Conservation (phyloP, 2,888 invertebrate species). For the Caenorhabditis wallacei region DNA sequence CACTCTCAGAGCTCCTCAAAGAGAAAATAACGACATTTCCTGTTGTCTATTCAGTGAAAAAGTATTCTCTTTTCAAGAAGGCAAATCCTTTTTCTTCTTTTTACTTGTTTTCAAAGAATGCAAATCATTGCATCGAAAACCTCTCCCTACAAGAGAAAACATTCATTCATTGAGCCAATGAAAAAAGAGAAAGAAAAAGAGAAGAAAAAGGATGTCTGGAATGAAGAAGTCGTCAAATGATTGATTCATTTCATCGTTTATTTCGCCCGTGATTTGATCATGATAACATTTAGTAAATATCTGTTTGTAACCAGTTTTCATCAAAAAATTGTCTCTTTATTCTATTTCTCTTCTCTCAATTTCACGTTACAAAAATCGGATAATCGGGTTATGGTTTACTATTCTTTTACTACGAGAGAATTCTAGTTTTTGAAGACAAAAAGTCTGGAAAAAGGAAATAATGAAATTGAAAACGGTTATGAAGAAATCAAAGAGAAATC, state of each 20-base stretch:
- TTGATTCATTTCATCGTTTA: constrained; percentile 43
- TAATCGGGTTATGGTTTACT: constrained; percentile 19
- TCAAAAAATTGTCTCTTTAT: constrained; percentile 33
- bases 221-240: constrained; percentile 24
- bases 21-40: constrained; percentile 61
- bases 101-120: constrained; percentile 59
- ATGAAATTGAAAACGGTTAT: constrained; percentile 26
- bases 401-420: constrained; percentile 13
- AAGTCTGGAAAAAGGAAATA: constrained; percentile 22
- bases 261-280: constrained; percentile 41
- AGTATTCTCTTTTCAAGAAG: constrained; percentile 41
- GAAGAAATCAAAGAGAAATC: constrained; percentile 12
- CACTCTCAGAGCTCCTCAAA: constrained; percentile 7
- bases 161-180: constrained; percentile 19
- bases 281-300: constrained; percentile 50
- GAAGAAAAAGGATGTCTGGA: constrained; percentile 24
- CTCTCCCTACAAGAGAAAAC: constrained; percentile 38
- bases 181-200: constrained; percentile 12
- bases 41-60: constrained; percentile 54
- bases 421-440: constrained; percentile 7
- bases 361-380: constrained; percentile 37
- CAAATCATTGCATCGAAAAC: constrained; percentile 56
- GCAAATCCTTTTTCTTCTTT: constrained; percentile 31
- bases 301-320: constrained; percentile 59
- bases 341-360: constrained; percentile 27